Evolutionary conservation across 1,140 invertebrate species (phyloP), one percentile per base, ranked within the genome.

Genomic region (Drosophila navojoa): DNA sequence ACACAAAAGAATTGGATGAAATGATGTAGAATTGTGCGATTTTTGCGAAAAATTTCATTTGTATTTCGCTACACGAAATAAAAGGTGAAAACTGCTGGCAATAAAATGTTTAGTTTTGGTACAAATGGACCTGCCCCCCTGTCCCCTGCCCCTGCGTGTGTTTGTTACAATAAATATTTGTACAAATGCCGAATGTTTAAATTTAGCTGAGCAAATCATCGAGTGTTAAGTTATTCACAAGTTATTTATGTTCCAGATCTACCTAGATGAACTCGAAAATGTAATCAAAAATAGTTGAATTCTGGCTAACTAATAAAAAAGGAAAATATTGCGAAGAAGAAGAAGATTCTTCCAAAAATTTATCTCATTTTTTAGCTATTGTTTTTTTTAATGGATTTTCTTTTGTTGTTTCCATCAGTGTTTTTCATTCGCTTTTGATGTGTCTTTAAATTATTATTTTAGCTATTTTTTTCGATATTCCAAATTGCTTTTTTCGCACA

Each of bases 61-160:
- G 16, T 13, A 63, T 63, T 63, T 57, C 47, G 22, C 3, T 49
- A 16, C 15, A 13, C n/a, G 10, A 15, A 38, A 27, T n/a, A 78
- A 71, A 71, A 89, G 82, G 82, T 89, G 84, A 80, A 86, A 87
- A 86, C 64, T 53, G 71, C 40, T 25, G 9, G 76, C 63, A 66
- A 89, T 87, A 79, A 89, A 89, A 85, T 47, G 40, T 6, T 22
- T 59, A 47, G 47, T 47, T 55, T 68, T 15, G 44, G 66, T 66
- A 38, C 57, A 55, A 61, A 45, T 45, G 32, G 32, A 7, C 5
- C 32, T 10, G n/a, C n/a, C n/a, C n/a, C n/a, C n/a, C n/a, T n/a
- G n/a, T n/a, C n/a, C n/a, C n/a, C n/a, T n/a, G n/a, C n/a, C n/a
- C n/a, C n/a, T 10, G 35, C 68, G 61, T 60, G 25, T 55, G n/a